Percentiles rank a stretch among this genome's conserved stretches.
phyloP scores from a whole-genome alignment of 2,888 invertebrate genomes.

The Pollenia griseotomentosa region DNA sequence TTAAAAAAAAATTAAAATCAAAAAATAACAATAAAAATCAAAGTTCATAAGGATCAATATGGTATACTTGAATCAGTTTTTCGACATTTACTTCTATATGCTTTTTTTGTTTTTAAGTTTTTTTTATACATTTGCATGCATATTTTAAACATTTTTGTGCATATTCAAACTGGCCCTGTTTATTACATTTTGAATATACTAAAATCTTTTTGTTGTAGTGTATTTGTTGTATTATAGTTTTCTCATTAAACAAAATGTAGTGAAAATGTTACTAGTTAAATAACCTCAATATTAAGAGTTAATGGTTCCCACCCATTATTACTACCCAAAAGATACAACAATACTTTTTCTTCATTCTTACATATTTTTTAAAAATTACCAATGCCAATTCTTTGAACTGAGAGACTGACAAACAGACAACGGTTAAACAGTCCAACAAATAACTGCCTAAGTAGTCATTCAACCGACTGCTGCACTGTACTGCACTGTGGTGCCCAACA shows the following conservation, averaged over 20 bases:
- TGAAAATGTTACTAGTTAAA: constrained; percentile 52
- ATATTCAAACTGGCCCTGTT: background rate
- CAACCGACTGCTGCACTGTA: background rate
- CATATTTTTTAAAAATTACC: constrained; percentile 47
- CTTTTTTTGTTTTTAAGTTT: too few relatives aligned
- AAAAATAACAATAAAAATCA: too few relatives aligned
- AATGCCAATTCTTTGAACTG: constrained; percentile 54
- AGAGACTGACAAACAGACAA: constrained; percentile 3
- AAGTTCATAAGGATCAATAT: too few relatives aligned
- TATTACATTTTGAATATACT: constrained; percentile 2
- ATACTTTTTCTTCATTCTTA: too few relatives aligned
- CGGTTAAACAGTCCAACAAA: background rate
- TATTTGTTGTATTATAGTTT: constrained; percentile 25
- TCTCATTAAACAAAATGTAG: constrained; percentile 62
- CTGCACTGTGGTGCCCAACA: background rate
- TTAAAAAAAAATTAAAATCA: too few relatives aligned
- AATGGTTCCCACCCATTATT: constrained; percentile 60
- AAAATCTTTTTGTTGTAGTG: background rate
- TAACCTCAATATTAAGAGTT: constrained; percentile 54
- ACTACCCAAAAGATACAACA: background rate
- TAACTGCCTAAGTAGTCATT: constrained; percentile 21
- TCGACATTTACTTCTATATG: too few relatives aligned
- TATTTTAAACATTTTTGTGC: too few relatives aligned
- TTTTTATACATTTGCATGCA: too few relatives aligned
- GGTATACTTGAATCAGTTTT: too few relatives aligned